Evolutionary conservation across 2,888 invertebrate genomes (phyloP).

Genomic region (Hipparchia semele): DNA sequence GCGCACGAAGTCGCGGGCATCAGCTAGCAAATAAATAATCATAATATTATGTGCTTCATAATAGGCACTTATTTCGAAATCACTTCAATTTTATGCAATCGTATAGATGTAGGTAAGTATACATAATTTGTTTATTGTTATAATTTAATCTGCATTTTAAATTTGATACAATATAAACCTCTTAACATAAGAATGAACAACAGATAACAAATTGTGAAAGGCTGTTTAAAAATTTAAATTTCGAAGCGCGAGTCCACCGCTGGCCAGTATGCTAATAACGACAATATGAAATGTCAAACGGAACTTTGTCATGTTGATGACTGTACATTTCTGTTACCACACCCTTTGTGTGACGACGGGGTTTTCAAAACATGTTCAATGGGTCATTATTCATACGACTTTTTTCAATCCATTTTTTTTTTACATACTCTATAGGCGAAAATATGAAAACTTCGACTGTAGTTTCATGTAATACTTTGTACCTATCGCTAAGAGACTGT

Average conservation of each 20-base stretch:
- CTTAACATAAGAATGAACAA: constrained; percentile 27
- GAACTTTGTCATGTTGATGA: constrained; percentile 69
- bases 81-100: too few relatives aligned
- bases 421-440: too few relatives aligned
- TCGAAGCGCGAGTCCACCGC: constrained; percentile 52
- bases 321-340: constrained; percentile 72
- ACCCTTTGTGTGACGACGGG: constrained; percentile 60
- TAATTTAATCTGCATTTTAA: constrained; percentile 13
- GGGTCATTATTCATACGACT: constrained; percentile 57
- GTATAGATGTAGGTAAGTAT: neutral
- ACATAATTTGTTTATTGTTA: neutral
- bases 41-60: too few relatives aligned
- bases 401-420: neutral
- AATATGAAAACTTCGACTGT: too few relatives aligned
- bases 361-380: constrained; percentile 55
- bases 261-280: constrained; percentile 76
- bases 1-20: too few relatives aligned
- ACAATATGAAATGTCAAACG: constrained; percentile 70
- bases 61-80: too few relatives aligned
- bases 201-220: constrained; percentile 50
- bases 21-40: too few relatives aligned
- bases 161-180: constrained; percentile 15
- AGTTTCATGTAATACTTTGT: too few relatives aligned
- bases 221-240: constrained; percentile 67
- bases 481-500: too few relatives aligned